Evolutionary conservation across 2,888 invertebrate species (phyloP).

Genomic region (Drosophila limbata): DNA sequence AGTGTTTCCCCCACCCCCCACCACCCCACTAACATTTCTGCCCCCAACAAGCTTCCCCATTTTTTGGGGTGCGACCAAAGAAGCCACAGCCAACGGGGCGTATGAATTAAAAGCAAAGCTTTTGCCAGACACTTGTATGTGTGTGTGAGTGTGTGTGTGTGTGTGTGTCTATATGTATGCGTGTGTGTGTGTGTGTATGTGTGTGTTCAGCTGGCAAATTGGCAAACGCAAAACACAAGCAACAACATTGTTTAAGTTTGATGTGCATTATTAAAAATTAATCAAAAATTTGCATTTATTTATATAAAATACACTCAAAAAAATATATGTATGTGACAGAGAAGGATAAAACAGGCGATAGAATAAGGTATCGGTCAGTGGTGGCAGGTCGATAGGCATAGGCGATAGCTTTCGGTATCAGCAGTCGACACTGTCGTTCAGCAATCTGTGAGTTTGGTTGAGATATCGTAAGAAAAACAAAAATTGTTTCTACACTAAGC

Average conservation of each 20-base stretch:
- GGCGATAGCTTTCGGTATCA: no score
- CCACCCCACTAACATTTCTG: not conserved
- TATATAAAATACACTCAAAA: slow-evolving; percentile 24
- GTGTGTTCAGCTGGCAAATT: slow-evolving; percentile 44
- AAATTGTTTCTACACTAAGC: no score
- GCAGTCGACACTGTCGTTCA: no score
- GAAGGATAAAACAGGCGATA: no score
- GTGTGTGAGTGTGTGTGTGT: not conserved
- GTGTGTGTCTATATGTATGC: slow-evolving; percentile 1
- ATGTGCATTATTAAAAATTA: slow-evolving; percentile 80
- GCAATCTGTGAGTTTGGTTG: no score
- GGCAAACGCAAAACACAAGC: slow-evolving; percentile 34
- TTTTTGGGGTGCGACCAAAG: slow-evolving; percentile 15
- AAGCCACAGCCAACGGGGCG: slow-evolving; percentile 40
- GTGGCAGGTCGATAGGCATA: no score
- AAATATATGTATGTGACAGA: no score
- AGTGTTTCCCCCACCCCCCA: not conserved
- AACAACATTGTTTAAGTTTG: slow-evolving; percentile 59
- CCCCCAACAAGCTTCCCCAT: not conserved
- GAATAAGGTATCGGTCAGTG: no score
- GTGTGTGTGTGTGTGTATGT: slow-evolving; percentile 9
- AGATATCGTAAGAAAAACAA: no score
- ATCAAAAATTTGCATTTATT: slow-evolving; percentile 77
- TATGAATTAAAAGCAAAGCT: slow-evolving; percentile 25
- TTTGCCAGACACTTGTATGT: not conserved